Conservation (phyloP, 1,140 invertebrate species). For the Solen grandis region DNA sequence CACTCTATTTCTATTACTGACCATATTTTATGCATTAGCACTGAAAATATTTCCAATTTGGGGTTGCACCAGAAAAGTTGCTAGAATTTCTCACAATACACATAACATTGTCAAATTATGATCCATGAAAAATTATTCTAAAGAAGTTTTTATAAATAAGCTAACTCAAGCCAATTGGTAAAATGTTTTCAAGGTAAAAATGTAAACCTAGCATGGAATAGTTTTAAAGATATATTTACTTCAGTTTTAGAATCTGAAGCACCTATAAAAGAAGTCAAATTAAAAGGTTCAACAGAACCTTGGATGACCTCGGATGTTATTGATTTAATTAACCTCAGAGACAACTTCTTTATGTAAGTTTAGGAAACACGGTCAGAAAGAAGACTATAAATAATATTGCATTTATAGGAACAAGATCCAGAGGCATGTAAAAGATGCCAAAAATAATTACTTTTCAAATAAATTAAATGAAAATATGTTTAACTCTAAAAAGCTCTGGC, state of each 20-base stretch:
- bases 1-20: background rate
- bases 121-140: conserved; percentile 29
- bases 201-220: conserved; percentile 23
- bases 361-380: background rate
- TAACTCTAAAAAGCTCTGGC: conserved; percentile 37
- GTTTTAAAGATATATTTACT: conserved; percentile 24
- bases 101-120: conserved; percentile 26
- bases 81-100: background rate
- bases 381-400: conserved; percentile 23
- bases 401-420: conserved; percentile 19
- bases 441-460: conserved; percentile 4
- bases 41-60: background rate
- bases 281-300: conserved; percentile 28
- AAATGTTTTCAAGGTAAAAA: conserved; percentile 25
- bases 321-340: conserved; percentile 22
- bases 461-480: conserved; percentile 20
- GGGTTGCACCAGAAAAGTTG: conserved; percentile 3
- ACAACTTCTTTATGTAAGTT: too few species aligned
- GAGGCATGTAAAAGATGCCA: conserved; percentile 7
- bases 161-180: conserved; percentile 15
- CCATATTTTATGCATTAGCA: conserved; percentile 1
- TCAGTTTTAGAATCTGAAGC: conserved; percentile 26
- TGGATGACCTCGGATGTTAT: conserved; percentile 35
- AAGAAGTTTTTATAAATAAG: conserved; percentile 22
- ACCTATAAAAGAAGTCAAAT: too few species aligned